Evolutionary conservation across 2,113 vertebrate species (phyloP).

Genomic region (Rhabdomys dilectus): DNA sequence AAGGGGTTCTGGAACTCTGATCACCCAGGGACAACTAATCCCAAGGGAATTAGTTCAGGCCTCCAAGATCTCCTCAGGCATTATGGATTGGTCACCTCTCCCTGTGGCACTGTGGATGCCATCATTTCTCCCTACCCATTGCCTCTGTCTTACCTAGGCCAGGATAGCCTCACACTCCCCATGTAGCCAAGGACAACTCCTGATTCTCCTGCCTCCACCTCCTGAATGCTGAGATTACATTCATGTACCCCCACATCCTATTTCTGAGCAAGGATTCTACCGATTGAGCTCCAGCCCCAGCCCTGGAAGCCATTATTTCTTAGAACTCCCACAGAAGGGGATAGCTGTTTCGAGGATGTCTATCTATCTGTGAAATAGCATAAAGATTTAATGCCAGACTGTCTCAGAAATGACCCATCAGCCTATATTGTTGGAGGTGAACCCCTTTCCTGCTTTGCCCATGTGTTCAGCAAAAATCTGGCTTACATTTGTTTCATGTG

Average conservation of each 20-base stretch:
- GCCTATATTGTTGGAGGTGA: not conserved
- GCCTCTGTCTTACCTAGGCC: not conserved
- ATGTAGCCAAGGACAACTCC: not conserved
- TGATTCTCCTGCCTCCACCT: not conserved
- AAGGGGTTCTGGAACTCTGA: not conserved
- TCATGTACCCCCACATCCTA: no score
- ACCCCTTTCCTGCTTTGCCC: not conserved
- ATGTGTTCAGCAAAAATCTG: not conserved
- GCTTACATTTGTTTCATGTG: not conserved
- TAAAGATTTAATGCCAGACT: not conserved
- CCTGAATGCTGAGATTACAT: not conserved
- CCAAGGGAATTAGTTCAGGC: not conserved
- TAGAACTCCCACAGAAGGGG: not conserved
- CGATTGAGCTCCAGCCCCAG: not conserved
- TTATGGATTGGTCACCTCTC: not conserved
- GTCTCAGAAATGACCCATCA: not conserved
- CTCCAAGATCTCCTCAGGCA: not conserved
- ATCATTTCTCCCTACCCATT: not conserved
- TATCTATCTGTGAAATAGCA: not conserved
- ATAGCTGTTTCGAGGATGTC: not conserved
- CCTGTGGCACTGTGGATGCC: fast-evolving
- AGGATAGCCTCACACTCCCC: no score
- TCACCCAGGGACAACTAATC: not conserved
- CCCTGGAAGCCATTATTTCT: not conserved
- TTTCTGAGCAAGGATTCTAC: not conserved